A percentile compares a stretch with the other conserved stretches of the same genome.
Conservation (phyloP, 1,140 invertebrate species). For the Hyles euphorbiae region DNA sequence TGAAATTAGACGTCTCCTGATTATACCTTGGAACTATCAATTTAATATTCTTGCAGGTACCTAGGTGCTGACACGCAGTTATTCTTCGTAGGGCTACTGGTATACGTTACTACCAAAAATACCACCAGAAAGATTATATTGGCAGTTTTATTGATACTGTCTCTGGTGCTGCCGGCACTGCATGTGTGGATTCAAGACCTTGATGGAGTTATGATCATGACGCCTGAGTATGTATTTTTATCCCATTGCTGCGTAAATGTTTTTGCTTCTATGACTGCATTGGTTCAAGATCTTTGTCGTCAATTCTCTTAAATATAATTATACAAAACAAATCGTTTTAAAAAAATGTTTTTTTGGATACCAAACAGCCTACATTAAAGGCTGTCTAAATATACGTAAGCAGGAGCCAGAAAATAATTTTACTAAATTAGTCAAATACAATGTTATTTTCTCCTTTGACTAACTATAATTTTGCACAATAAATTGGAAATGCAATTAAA, state of each 20-base stretch:
- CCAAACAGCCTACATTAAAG: background rate
- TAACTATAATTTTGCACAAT: too few relatives aligned
- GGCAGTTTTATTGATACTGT: background rate
- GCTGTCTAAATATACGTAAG: background rate
- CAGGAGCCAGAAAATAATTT: background rate
- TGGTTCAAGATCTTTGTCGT: background rate
- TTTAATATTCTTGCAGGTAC: slow-evolving; percentile 18
- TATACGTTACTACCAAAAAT: slow-evolving; percentile 6
- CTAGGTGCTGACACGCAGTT: slow-evolving; percentile 27
- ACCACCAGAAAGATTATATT: background rate
- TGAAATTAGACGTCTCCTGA: background rate
- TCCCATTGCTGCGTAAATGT: background rate
- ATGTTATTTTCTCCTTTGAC: background rate
- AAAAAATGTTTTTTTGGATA: background rate
- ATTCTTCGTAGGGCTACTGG: slow-evolving; percentile 15
- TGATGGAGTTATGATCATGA: slow-evolving; percentile 3
- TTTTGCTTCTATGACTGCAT: background rate
- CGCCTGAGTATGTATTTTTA: slow-evolving; percentile 3
- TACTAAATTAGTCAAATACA: background rate
- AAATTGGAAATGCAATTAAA: too few relatives aligned
- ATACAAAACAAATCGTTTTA: background rate
- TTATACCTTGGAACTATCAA: background rate
- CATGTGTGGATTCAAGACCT: slow-evolving; percentile 7
- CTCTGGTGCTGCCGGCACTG: background rate
- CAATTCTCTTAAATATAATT: background rate